These are phyloP conservation scores for Grantiella picta DNA, from an alignment of 2,113 vertebrate species.

Conservation along the genomic window DNA sequence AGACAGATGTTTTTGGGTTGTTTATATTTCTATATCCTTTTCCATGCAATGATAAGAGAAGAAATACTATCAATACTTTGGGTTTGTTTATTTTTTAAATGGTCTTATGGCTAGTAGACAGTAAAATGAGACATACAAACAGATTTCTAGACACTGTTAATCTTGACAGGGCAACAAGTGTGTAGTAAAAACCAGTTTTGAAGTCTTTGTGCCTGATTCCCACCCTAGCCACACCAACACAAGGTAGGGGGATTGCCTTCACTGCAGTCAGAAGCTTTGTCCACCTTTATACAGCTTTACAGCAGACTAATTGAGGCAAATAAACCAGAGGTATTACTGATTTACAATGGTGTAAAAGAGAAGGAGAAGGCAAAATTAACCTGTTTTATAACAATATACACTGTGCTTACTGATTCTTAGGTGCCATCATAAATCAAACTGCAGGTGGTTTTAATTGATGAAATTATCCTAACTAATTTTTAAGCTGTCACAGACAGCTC, in stretches of 20 bases:
- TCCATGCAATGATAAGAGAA: not conserved
- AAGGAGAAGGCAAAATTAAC: not conserved
- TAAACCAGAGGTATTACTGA: not conserved
- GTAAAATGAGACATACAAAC: not conserved
- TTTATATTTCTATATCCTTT: not conserved
- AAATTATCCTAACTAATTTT: conserved; percentile 66
- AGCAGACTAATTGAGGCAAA: not conserved
- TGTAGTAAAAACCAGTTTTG: not conserved
- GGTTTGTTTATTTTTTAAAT: not conserved
- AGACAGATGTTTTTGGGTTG: not conserved
- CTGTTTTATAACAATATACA: not conserved
- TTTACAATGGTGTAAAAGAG: not conserved
- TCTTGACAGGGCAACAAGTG: not conserved
- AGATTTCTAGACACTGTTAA: not conserved
- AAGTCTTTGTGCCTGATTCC: not conserved
- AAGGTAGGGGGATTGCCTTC: not conserved
- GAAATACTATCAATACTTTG: not conserved
- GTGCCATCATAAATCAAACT: conserved; percentile 37
- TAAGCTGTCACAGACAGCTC: conserved; percentile 33
- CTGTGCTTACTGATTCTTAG: not conserved
- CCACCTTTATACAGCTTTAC: not conserved
- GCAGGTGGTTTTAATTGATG: conserved; percentile 47
- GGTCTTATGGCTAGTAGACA: not conserved
- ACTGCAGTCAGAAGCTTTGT: not conserved
- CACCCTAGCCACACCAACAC: not conserved